Conservation (phyloP, 2,113 vertebrate genomes). For the Phyllostomus discolor region DNA sequence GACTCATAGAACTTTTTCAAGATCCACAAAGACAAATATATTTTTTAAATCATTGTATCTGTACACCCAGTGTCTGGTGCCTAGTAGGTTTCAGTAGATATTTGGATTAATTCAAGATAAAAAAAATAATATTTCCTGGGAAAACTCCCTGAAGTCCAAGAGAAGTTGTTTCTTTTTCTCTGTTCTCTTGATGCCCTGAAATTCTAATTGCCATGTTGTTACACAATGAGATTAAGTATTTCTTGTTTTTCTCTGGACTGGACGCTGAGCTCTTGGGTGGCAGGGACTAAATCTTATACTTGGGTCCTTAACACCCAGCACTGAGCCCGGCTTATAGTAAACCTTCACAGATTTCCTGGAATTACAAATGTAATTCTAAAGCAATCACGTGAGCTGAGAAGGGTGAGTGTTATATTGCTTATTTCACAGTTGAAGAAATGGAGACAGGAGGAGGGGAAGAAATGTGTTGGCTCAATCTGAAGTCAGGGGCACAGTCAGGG, state of each 20-base stretch:
- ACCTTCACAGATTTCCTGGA: constrained; percentile 36
- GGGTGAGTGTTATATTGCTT: not conserved
- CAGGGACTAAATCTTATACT: not conserved
- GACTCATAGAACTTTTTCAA: constrained; percentile 23
- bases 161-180: not conserved
- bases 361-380: constrained; percentile 8
- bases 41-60: not conserved
- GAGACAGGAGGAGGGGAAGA: not conserved
- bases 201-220: not conserved
- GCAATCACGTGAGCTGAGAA: not conserved
- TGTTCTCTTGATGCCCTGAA: not conserved
- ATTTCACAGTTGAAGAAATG: constrained; percentile 30
- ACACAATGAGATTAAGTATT: not conserved
- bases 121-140: not conserved
- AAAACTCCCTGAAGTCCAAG: not conserved
- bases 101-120: not conserved
- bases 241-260: constrained; percentile 9
- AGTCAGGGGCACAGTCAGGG: not conserved
- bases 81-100: constrained; percentile 42
- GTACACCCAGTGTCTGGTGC: not conserved
- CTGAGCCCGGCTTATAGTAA: not conserved
- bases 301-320: constrained; percentile 1
- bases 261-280: constrained; percentile 21
- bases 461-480: not conserved
- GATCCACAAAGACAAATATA: not conserved